Evolutionary conservation across 2,888 invertebrate genomes (phyloP), one percentile per base, ranked within the genome.

Genomic region (Leucoma salicis): DNA sequence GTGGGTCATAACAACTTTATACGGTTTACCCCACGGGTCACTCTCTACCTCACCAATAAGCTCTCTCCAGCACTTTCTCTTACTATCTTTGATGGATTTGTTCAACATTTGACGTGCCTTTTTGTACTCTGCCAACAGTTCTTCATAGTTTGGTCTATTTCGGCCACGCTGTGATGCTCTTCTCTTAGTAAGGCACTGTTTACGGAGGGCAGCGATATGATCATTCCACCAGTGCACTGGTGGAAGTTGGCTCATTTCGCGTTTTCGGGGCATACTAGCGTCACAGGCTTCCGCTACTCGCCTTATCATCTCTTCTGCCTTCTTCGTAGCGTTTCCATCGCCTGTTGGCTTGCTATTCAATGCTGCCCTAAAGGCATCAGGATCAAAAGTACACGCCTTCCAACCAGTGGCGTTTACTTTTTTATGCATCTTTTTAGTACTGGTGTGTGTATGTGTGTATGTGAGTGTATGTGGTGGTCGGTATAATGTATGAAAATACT

Each of bases 221-320:
- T 31, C 31, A 11, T 31, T 31, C 31, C 31, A 31, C 31, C 31
- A 31, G 10, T 31, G 31, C 31, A 31, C 10, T 10, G 31, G 13
- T 4, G 31, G 13, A 31, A 31, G 14, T 13, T 13, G 31, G 31
- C 7, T 13, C 14, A 31, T 31, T 3, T 6, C 14, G 11, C 13
- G 31, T 13, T 31, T 31, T 11, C 31, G 7, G 13, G 31, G 31
- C 31, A 31, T 31, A 11, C 12, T 31, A 3, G 13, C 13, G 14
- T 31, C 31, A 11, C 31, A 31, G 14, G 31, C 31, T 31, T 31
- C 11, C 2, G 31, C 13, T 2, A 31, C 13, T 13, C 31, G 4
- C 18, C 7, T 18, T 7, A 18, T 18, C 18, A 18, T 4, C 5
- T 18, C 4, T 18, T 18, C 7, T 31, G 31, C 27, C 27, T 10